phyloP scores from a whole-genome alignment of 30 jellyfish, hydroid and myxozoan genomes.

The Catostylus mosaicus region DNA sequence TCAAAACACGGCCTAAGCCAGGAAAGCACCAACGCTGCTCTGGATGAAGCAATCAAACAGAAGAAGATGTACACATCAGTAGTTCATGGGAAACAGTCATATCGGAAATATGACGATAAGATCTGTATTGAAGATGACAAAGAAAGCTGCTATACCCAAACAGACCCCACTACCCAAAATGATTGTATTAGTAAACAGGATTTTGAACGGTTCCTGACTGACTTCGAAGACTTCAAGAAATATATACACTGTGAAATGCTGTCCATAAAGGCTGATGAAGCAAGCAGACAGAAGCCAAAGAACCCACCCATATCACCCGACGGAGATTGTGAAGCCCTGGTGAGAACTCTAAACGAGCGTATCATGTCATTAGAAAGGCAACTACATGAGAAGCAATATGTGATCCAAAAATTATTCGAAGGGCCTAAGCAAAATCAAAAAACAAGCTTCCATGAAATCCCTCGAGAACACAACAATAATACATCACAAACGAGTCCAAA shows the following conservation, averaged over 20 bases:
- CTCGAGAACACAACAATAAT: background rate
- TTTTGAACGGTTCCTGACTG: slow-evolving; percentile 2
- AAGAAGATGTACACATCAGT: slow-evolving; percentile 10
- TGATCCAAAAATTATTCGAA: slow-evolving; percentile 5
- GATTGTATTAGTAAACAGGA: background rate
- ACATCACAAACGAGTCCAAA: background rate
- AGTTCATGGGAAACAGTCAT: background rate
- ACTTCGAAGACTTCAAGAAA: slow-evolving; percentile 10
- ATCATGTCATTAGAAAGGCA: slow-evolving; percentile 15
- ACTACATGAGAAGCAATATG: slow-evolving; percentile 18
- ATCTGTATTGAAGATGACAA: background rate
- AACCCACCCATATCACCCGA: slow-evolving; percentile 11
- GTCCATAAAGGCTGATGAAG: slow-evolving; percentile 26
- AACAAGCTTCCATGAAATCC: slow-evolving; percentile 16
- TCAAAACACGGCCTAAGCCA: slow-evolving; percentile 19
- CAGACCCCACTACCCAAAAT: slow-evolving; percentile 1
- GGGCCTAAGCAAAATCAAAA: slow-evolving; percentile 6
- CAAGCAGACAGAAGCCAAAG: slow-evolving; percentile 19
- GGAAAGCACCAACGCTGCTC: slow-evolving; percentile 1
- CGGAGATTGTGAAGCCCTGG: slow-evolving; percentile 12
- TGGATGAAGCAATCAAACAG: slow-evolving; percentile 26
- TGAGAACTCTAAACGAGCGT: slow-evolving; percentile 12
- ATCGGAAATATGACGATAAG: slow-evolving; percentile 15
- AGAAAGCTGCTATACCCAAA: slow-evolving; percentile 19
- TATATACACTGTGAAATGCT: slow-evolving; percentile 21